Evolutionary conservation across 2,113 vertebrate genomes (phyloP).

Genomic region (Chaetura pelagica): DNA sequence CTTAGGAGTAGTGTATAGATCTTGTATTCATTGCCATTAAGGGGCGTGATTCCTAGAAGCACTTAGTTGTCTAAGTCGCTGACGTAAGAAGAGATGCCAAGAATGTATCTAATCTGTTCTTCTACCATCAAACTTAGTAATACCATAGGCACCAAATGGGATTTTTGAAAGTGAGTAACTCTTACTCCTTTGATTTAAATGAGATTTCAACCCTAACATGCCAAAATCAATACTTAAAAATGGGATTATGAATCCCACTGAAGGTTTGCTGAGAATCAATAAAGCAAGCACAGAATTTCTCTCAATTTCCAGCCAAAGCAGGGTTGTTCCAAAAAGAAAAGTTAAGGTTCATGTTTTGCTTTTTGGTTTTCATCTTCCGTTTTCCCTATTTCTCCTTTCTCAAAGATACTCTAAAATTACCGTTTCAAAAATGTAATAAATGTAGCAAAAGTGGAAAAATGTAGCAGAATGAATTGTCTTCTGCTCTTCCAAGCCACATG

Average conservation of each 20-base stretch:
- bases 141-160: background rate
- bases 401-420: slow-evolving; percentile 24
- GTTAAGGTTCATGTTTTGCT: background rate
- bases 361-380: slow-evolving; percentile 51
- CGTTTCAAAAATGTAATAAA: slow-evolving; percentile 48
- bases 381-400: background rate
- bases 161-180: background rate
- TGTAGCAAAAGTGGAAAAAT: slow-evolving; percentile 21
- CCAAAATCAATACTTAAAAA: background rate
- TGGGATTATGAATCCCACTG: background rate
- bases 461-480: background rate
- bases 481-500: slow-evolving; percentile 38
- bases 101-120: background rate
- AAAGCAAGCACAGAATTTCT: background rate
- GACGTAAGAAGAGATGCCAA: background rate
- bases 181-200: background rate
- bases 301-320: slow-evolving; percentile 15
- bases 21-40: background rate
- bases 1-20: background rate
- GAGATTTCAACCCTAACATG: background rate
- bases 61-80: background rate
- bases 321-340: slow-evolving; percentile 3
- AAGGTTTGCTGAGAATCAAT: background rate
- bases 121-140: background rate
- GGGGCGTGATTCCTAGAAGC: background rate